Percentiles rank a stretch among this genome's conserved stretches.
Conservation (phyloP, 2,113 vertebrate genomes). For the Danionella cerebrum region DNA sequence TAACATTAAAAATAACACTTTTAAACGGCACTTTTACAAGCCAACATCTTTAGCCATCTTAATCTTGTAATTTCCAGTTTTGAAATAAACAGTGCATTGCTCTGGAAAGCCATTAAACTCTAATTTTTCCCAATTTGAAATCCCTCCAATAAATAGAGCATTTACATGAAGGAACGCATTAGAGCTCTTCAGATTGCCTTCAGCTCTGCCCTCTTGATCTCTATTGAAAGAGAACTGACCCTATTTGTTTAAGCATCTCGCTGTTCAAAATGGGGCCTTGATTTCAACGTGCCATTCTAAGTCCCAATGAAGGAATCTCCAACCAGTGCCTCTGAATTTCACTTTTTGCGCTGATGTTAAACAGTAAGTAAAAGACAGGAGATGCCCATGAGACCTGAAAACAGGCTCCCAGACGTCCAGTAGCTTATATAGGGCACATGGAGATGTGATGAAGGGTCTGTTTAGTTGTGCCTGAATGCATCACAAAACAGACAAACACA, state of each 20-base stretch:
- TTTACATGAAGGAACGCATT: constrained; percentile 26
- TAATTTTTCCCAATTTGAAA: constrained; percentile 16
- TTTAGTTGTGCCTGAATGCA: constrained; percentile 66
- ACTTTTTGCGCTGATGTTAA: neutral
- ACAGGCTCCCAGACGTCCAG: neutral
- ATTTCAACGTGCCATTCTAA: constrained; percentile 3
- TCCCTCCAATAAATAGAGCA: constrained; percentile 4
- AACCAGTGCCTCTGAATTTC: too few species aligned
- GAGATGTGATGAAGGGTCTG: constrained; percentile 41
- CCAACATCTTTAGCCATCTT: too few species aligned
- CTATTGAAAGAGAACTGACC: constrained; percentile 16
- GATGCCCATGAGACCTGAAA: neutral
- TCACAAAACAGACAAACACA: constrained; percentile 62
- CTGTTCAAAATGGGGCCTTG: neutral
- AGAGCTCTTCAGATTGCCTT: constrained; percentile 2
- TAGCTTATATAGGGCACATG: constrained; percentile 12
- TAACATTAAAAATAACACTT: too few species aligned
- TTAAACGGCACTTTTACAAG: too few species aligned
- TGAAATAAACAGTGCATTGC: too few species aligned
- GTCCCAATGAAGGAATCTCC: neutral
- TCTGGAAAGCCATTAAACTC: too few species aligned
- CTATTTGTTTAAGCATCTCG: neutral
- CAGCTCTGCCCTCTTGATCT: neutral
- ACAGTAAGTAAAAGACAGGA: neutral
- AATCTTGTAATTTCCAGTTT: too few species aligned